These are phyloP conservation scores for Brachionus paranguensis DNA, from an alignment of 1,140 invertebrate genomes.

Conservation along the genomic window DNA sequence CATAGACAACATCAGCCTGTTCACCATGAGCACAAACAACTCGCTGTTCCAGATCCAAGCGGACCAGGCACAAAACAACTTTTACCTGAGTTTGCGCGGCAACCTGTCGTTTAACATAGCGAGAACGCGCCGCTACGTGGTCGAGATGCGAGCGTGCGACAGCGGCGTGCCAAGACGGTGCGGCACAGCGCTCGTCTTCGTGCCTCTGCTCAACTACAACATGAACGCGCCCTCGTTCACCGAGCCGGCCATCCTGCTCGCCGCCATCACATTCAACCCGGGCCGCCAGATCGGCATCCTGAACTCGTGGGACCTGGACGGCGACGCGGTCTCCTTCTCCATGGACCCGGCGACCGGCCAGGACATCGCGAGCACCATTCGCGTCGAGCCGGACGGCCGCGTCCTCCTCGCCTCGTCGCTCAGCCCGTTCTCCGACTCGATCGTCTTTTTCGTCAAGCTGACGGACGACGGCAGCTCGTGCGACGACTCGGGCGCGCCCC, in stretches of 20 bases:
- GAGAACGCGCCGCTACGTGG: background rate
- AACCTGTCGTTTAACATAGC: background rate
- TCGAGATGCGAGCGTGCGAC: conserved; percentile 29
- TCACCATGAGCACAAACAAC: background rate
- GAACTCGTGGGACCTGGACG: conserved; percentile 26
- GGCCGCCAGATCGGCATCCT: background rate
- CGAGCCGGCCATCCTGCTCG: background rate
- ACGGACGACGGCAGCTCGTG: conserved; percentile 19
- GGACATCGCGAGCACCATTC: background rate
- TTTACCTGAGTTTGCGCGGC: background rate
- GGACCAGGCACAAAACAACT: background rate
- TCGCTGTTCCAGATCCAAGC: background rate
- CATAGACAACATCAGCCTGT: background rate
- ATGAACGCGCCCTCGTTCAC: background rate
- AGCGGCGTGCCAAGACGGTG: background rate
- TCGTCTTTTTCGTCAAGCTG: background rate
- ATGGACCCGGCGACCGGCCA: background rate
- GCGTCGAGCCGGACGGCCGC: background rate
- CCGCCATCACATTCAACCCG: background rate
- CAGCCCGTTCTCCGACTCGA: background rate
- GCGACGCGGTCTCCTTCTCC: background rate
- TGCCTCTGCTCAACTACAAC: conserved; percentile 29
- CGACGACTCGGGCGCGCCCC: background rate
- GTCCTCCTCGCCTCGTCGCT: background rate
- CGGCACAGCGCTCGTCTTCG: conserved; percentile 14